Evolutionary conservation across 1,140 invertebrate genomes (phyloP), one percentile per base, ranked within the genome.

Genomic region (Pogonomyrmex barbatus): DNA sequence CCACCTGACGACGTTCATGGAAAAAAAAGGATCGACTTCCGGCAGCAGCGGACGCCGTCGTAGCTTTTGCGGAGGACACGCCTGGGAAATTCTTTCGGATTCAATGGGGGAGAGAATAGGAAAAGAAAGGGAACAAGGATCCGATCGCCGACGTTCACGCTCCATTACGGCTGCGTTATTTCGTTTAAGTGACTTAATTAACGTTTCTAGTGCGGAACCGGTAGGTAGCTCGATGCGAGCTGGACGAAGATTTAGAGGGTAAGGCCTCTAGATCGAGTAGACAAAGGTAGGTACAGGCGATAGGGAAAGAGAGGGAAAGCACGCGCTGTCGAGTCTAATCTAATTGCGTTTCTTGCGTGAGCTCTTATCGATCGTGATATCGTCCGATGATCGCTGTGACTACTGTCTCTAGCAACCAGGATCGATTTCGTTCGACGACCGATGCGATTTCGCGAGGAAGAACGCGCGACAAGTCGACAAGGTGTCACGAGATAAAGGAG

Each of bases 161-260:
- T 83, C 33, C 54, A 54, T 75, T 83, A 70, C 79, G 79, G 54
- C 54, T 73, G 68, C 79, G 68, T 83, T 83, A 70, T 83, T 83
- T 83, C 79, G 79, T 83, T 83, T 62, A 83, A 83, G 79, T 83
- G 79, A 83, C 68, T 83, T 60, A 75, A 83, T 83, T 83, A 81
- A 83, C 68, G 33, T 83, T 83, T 75, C 42, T 73, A 83, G 79
- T 83, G 79, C 79, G 54, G 33, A 60, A 75, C 42, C 54, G 56
- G 45, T 58, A 75, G 68, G 45, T 83, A 83, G 33, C n/a, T 70
- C 63, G 62, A 68, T 50, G 63, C 68, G 42, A 83, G 54, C 42
- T 83, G 79, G 54, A 83, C 67, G 42, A 17, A 83, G 68, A 83
- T 83, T 50, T 83, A 73, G 79, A 73, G 54, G 79, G 12, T 50